Conservation (phyloP, 2,888 invertebrate species). For the Troides aeacus region DNA sequence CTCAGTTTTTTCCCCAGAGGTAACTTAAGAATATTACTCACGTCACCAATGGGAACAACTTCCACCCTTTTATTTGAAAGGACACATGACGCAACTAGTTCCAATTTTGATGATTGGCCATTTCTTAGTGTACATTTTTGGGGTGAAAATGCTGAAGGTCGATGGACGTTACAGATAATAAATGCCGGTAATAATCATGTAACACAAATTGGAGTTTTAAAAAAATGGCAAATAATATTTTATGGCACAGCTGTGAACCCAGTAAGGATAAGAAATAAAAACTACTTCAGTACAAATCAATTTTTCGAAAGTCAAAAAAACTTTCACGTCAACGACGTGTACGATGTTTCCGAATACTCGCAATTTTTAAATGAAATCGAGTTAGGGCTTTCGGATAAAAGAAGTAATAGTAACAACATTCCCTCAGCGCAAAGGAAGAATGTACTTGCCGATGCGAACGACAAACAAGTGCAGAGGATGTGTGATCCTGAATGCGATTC, state of each 20-base stretch:
- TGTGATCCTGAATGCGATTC: constrained; percentile 89
- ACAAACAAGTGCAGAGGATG: constrained; percentile 82
- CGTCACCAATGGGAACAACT: constrained; percentile 95
- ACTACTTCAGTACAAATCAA: constrained; percentile 74
- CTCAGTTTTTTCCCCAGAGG: constrained; percentile 95
- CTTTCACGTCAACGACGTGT: constrained; percentile 83
- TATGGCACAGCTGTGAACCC: constrained; percentile 96
- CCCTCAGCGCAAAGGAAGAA: constrained; percentile 81
- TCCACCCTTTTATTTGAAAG: constrained; percentile 96
- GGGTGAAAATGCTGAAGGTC: constrained; percentile 95
- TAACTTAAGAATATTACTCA: constrained; percentile 92
- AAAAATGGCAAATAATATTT: constrained; percentile 97
- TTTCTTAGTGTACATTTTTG: constrained; percentile 99
- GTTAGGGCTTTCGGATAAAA: constrained; percentile 80
- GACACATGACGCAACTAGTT: constrained; percentile 93
- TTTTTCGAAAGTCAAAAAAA: constrained; percentile 71
- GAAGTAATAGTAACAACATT: constrained; percentile 83
- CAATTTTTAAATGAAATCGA: constrained; percentile 75
- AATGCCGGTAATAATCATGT: constrained; percentile 88
- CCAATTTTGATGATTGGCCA: constrained; percentile 99
- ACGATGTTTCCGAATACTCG: constrained; percentile 81
- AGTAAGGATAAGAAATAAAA: constrained; percentile 83
- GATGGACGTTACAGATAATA: constrained; percentile 91
- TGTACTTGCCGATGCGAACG: constrained; percentile 81
- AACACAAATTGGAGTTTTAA: constrained; percentile 91